phyloP scores from a whole-genome alignment of 2,113 vertebrate genomes.

The Smithornis capensis region DNA sequence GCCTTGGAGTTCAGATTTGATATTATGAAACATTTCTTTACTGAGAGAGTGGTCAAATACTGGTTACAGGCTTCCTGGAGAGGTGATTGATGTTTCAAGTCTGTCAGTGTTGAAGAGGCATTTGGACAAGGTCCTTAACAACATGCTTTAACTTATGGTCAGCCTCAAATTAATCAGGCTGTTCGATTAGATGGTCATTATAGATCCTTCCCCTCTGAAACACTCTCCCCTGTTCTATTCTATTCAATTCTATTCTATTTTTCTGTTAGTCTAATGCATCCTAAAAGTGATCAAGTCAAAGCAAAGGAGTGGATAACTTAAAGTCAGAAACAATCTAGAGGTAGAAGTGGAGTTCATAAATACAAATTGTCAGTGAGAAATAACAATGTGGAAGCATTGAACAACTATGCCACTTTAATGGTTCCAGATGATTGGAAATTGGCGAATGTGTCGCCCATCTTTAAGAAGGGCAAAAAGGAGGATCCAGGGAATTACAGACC shows the following conservation, averaged over 20 bases:
- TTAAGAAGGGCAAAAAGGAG: too few relatives aligned
- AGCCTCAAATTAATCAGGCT: neutral
- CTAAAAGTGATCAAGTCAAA: neutral
- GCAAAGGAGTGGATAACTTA: neutral
- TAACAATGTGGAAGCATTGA: neutral
- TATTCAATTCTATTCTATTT: neutral
- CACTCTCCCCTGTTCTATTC: neutral
- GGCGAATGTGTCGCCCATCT: too few relatives aligned
- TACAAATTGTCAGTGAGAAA: neutral
- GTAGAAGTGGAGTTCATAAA: neutral
- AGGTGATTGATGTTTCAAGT: fast-evolving
- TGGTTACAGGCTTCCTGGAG: neutral
- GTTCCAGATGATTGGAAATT: too few relatives aligned
- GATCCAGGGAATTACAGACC: too few relatives aligned
- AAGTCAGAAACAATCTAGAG: neutral
- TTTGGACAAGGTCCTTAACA: neutral
- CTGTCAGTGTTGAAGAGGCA: neutral
- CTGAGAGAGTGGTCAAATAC: fast-evolving
- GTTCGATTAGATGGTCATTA: neutral
- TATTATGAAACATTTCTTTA: neutral
- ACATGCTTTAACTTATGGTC: neutral
- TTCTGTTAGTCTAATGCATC: neutral
- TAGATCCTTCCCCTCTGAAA: neutral
- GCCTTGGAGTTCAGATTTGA: neutral
- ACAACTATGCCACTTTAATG: neutral